phyloP scores from a whole-genome alignment of 2,113 vertebrate species.

The Todiramphus saurophagus region DNA sequence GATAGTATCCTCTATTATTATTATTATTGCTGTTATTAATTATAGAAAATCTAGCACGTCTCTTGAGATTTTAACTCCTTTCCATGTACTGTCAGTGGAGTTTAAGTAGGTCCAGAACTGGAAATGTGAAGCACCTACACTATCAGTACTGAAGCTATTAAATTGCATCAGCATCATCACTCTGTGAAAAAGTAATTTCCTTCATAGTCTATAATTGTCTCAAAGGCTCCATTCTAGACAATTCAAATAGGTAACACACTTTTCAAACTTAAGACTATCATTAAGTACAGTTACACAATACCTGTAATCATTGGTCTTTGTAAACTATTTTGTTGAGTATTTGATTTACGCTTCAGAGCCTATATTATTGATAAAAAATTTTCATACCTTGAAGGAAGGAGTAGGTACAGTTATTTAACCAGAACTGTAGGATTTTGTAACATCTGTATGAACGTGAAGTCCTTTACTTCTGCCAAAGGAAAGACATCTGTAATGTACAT shows the following conservation, averaged over 20 bases:
- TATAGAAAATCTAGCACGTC: not conserved
- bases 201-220: not conserved
- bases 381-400: not conserved
- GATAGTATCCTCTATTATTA: not conserved
- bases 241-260: not conserved
- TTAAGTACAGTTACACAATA: not conserved
- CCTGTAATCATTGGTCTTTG: not conserved
- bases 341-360: not conserved
- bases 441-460: not conserved
- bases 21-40: not conserved
- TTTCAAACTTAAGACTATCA: not conserved
- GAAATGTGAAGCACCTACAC: not conserved
- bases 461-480: not conserved
- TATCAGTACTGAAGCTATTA: not conserved
- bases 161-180: not conserved
- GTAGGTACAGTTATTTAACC: not conserved
- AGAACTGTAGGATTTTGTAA: not conserved
- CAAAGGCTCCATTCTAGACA: not conserved
- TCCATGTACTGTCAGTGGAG: not conserved
- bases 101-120: not conserved
- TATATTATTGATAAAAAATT: not conserved
- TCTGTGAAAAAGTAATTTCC: not conserved
- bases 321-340: not conserved
- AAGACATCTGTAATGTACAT: not conserved
- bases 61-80: not conserved